Evolutionary conservation across 37 sponge, comb jelly and placozoan genomes (phyloP), one percentile per base, ranked within the genome.

Genomic region (Geodia barretti): DNA sequence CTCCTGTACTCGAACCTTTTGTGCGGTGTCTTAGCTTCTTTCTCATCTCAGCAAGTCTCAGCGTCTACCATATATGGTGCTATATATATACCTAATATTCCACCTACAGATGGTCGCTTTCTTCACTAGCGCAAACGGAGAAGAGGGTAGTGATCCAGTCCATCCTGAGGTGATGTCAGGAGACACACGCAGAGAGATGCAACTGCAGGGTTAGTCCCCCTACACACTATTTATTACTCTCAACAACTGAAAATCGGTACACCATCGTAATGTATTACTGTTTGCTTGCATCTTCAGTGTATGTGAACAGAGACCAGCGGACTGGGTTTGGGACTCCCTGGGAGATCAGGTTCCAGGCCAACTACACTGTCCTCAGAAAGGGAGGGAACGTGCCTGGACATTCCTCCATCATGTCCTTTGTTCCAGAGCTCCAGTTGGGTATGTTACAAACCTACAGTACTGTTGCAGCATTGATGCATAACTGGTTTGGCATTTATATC

Each of bases 301-400:
- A 75, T 79, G 76, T 84, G 68, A 92, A 92, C 66, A 40, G 81
- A 32, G 93, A 88, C 76, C 66, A 77, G 9, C 62, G 62, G 42
- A 85, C 86, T 4, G 80, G 79, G 29, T 92, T 92, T 81, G 93
- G 93, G 1, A 92, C 89, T 58, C 93, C 93, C 21, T 92, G 89
- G 89, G 93, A 92, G 73, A 80, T 92, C 4, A 25, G 76, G 17
- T 82, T 79, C 35, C 31, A 64, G 31, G 35, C 62, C 21, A 88
- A 88, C 70, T 92, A 88, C 73, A 72, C 82, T 35, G 72, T 92
- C 21, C 78, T 80, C 41, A 26, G 64, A 4, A 92, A 92, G 39
- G 93, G 93, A 7, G 93, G 93, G 25, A 92, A 92, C 64, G 80
- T 92, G 24, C 64, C 21, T 39, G 93, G 93, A 43, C 88, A 88